Base-by-base conservation (phyloP, 2,797 vertebrate species). In the Megalops cyprinoides region DNA sequence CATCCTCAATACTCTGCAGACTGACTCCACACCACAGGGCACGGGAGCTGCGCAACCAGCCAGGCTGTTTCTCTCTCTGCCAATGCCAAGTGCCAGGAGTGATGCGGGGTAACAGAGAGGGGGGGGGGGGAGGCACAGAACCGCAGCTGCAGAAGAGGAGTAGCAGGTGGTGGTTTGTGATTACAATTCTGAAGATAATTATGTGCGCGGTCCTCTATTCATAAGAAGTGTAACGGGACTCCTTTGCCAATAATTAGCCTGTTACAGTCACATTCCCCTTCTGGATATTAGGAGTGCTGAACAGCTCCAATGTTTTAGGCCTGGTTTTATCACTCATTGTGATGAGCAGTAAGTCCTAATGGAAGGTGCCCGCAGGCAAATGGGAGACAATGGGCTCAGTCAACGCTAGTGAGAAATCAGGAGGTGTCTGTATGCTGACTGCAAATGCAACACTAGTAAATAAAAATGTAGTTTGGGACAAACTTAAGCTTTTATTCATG, bases 141-240 rank as follows among this genome's bases (percentile, higher is more conserved):
- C 81, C 79, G 82, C 77, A 44, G 89, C 86, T 86, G 89, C 15
- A 0, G 77, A 82, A 49, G 71, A 79, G 67, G 81, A 84, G 84
- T 78, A 87, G 85, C 88, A 90, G 90, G 83, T 88, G 89, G 84
- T 86, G 87, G 89, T 88, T 90, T 88, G 89, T 86, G 42, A 83
- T 86, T 84, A 90, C 88, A 87, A 89, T 92, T 89, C 87, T 60
- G 48, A 81, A 77, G 89, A 91, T 90, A 91, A 91, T 91, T 90
- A 87, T 87, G 84, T 58, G 87, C 87, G 87, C 87, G 84, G 90
- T 89, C 76, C 77, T 83, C 83, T 83, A 67, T 84, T 80, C 87
- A 88, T 69, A 82, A 86, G 82, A 84, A 81, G 82, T 74, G 83
- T 82, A 83, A 84, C 74, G 62, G 80, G 81, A 85, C 75, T 69